phyloP scores from a whole-genome alignment of 2,113 vertebrate genomes.

The Anser cygnoides region DNA sequence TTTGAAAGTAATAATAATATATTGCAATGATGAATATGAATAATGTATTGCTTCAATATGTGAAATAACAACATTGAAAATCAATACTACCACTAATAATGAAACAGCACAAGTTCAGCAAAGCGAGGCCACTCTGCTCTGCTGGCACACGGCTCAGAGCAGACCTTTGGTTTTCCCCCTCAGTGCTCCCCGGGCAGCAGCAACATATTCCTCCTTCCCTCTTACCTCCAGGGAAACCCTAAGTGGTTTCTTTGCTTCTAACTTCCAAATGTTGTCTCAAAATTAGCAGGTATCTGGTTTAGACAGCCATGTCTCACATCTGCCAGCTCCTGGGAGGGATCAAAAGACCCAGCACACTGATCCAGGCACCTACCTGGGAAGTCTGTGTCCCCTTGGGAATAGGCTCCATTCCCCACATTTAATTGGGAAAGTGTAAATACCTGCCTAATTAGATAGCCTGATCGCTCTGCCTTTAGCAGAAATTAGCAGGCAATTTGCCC shows the following conservation, averaged over 20 bases:
- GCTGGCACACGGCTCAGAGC: accelerated
- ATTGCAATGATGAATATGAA: background rate
- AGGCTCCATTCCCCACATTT: background rate
- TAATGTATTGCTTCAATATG: background rate
- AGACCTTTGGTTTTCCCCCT: background rate
- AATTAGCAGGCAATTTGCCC: background rate
- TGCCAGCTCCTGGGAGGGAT: background rate
- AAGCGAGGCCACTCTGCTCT: background rate
- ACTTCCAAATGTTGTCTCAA: background rate
- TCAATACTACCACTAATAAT: background rate
- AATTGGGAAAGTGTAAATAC: background rate
- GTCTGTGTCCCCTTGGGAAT: background rate
- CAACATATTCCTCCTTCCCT: background rate
- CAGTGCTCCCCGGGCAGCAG: accelerated
- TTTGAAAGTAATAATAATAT: background rate
- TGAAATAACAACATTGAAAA: background rate
- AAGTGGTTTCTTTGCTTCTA: background rate
- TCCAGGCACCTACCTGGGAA: background rate
- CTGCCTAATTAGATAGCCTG: background rate
- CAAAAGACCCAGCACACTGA: background rate
- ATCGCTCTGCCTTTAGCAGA: background rate
- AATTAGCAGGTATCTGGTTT: background rate
- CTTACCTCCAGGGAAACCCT: background rate
- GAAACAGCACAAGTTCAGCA: background rate
- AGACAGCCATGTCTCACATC: background rate